Conservation (phyloP, 1,140 invertebrate genomes). For the Stenopsyche tienmushanensis region DNA sequence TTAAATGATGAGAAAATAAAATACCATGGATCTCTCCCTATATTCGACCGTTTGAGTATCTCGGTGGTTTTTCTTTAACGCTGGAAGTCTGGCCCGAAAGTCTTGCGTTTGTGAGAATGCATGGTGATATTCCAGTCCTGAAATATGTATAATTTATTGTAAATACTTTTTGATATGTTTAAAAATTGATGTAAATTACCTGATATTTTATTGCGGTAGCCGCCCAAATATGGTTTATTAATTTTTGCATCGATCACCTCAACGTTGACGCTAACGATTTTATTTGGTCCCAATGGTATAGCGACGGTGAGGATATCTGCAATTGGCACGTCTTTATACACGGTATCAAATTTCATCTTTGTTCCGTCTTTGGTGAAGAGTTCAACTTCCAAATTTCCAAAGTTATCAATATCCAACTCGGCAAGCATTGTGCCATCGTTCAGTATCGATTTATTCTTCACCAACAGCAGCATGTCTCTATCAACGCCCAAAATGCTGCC, state of each 20-base stretch:
- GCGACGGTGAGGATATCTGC: conserved; percentile 58
- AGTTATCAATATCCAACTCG: conserved; percentile 54
- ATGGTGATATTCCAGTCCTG: conserved; percentile 59
- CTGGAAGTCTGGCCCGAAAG: conserved; percentile 51
- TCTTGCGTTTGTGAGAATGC: conserved; percentile 66
- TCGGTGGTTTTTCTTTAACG: conserved; percentile 55
- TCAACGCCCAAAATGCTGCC: conserved; percentile 48
- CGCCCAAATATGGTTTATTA: conserved; percentile 64
- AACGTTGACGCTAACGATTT: conserved; percentile 56
- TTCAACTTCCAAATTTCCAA: conserved; percentile 53
- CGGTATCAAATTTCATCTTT: conserved; percentile 49
- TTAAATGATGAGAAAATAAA: conserved; percentile 1
- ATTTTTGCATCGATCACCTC: conserved; percentile 59
- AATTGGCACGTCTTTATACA: conserved; percentile 51
- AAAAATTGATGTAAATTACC: conserved; percentile 40
- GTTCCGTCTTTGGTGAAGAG: conserved; percentile 50
- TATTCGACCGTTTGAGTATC: conserved; percentile 60
- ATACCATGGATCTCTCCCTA: not conserved
- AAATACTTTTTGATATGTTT: not conserved
- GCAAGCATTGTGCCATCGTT: conserved; percentile 49
- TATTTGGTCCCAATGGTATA: conserved; percentile 51
- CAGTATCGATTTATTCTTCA: conserved; percentile 47
- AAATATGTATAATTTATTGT: conserved; percentile 15
- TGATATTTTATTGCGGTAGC: conserved; percentile 60
- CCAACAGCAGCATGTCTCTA: conserved; percentile 47